These are phyloP conservation scores for Hofmannophila pseudospretella DNA, from an alignment of 2,888 invertebrate genomes.

Conservation along the genomic window DNA sequence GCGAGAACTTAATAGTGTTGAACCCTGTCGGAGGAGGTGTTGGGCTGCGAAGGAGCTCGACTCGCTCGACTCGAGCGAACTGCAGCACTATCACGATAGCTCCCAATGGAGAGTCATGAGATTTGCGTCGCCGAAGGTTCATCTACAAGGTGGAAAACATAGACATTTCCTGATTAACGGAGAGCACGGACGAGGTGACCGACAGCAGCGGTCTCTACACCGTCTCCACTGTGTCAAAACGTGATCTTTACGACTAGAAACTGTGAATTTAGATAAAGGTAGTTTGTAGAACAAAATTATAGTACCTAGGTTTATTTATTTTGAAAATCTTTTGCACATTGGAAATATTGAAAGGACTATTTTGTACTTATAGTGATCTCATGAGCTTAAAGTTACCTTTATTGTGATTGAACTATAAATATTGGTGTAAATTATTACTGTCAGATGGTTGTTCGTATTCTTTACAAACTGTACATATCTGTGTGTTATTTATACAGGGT, in stretches of 20 bases:
- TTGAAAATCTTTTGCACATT: too few species aligned
- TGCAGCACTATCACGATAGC: conserved; percentile 75
- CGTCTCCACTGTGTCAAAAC: conserved; percentile 57
- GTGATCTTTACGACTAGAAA: conserved; percentile 53
- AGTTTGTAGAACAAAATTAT: not conserved
- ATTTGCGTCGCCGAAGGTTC: conserved; percentile 58
- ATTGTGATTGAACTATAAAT: conserved; percentile 13
- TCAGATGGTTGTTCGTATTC: not conserved
- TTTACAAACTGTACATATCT: not conserved
- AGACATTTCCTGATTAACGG: conserved; percentile 73
- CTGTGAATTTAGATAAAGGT: not conserved
- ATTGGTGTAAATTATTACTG: too few species aligned
- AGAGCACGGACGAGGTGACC: conserved; percentile 69
- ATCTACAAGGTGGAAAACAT: conserved; percentile 60
- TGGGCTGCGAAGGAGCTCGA: conserved; percentile 65
- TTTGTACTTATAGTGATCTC: conserved; percentile 32
- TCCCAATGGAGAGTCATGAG: conserved; percentile 72
- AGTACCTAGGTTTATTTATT: not conserved
- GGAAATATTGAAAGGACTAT: too few species aligned
- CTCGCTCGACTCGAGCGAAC: conserved; percentile 72
- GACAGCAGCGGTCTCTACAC: conserved; percentile 66
- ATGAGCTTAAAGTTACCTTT: conserved; percentile 41
- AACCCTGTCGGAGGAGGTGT: conserved; percentile 65
- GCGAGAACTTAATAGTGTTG: conserved; percentile 59
- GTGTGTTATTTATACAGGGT: too few species aligned